phyloP scores from a whole-genome alignment of 2,888 invertebrate species.

The Aphidoletes aphidimyza region DNA sequence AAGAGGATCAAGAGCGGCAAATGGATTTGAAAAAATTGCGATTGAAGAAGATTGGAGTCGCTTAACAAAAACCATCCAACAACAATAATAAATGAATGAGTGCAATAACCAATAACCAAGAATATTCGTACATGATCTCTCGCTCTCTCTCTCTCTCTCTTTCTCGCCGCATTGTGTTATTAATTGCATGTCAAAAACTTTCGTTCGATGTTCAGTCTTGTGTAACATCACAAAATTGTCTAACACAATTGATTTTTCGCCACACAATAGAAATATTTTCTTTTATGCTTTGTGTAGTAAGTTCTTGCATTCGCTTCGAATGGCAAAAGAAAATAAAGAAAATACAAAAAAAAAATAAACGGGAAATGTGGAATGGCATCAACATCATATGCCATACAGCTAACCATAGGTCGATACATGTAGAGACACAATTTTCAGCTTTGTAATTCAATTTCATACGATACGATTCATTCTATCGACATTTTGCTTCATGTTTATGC shows the following conservation, averaged over 20 bases:
- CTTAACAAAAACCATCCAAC: background rate
- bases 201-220: conserved; percentile 50
- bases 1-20: background rate
- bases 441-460: no score
- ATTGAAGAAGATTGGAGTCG: background rate
- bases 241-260: conserved; percentile 39
- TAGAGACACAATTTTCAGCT: no score
- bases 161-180: conserved; percentile 49
- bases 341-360: background rate
- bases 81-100: conserved; percentile 17
- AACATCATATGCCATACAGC: no score
- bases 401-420: no score
- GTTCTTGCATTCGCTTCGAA: background rate
- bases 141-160: no score
- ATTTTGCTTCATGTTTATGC: no score
- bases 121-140: conserved; percentile 52
- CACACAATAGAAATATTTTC: conserved; percentile 22
- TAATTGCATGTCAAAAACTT: conserved; percentile 55
- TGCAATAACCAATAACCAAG: conserved; percentile 14
- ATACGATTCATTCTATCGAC: no score
- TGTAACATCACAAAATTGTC: conserved; percentile 32
- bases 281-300: conserved; percentile 50
- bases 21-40: background rate
- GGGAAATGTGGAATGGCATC: no score
- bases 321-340: background rate